phyloP scores from a whole-genome alignment of 2,113 vertebrate species.

The Casuarius casuarius region DNA sequence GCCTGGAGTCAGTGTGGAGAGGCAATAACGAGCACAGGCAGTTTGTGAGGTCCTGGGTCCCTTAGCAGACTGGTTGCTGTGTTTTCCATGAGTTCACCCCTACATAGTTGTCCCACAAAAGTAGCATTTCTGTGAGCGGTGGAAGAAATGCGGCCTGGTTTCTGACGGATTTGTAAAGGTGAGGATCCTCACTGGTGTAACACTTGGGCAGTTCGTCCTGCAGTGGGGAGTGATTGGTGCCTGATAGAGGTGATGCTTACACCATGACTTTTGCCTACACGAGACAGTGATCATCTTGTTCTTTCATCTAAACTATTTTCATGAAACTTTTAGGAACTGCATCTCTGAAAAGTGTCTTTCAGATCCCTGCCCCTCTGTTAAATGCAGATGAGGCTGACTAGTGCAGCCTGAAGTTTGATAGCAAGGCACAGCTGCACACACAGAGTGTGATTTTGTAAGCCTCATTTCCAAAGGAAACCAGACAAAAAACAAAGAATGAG shows the following conservation, averaged over 20 bases:
- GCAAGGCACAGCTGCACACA: neutral
- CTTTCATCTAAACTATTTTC: too few relatives aligned
- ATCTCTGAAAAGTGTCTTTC: neutral
- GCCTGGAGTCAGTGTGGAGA: neutral
- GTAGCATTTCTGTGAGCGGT: neutral
- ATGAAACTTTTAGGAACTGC: neutral
- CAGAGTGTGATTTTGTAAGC: neutral
- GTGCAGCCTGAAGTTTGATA: neutral
- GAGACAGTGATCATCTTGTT: neutral
- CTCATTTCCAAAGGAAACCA: neutral
- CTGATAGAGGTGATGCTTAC: neutral
- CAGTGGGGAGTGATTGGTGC: neutral
- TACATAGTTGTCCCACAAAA: neutral
- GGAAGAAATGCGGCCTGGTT: too few relatives aligned
- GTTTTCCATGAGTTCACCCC: neutral
- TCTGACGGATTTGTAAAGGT: too few relatives aligned
- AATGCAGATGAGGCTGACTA: neutral
- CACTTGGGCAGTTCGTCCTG: neutral
- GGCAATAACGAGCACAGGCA: too few relatives aligned
- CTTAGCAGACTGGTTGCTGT: neutral
- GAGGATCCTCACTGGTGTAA: too few relatives aligned
- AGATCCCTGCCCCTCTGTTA: neutral
- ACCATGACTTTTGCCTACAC: neutral
- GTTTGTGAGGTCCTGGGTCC: neutral
- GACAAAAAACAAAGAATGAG: neutral